phyloP scores from a whole-genome alignment of 1,140 invertebrate genomes.

The Ruditapes philippinarum region DNA sequence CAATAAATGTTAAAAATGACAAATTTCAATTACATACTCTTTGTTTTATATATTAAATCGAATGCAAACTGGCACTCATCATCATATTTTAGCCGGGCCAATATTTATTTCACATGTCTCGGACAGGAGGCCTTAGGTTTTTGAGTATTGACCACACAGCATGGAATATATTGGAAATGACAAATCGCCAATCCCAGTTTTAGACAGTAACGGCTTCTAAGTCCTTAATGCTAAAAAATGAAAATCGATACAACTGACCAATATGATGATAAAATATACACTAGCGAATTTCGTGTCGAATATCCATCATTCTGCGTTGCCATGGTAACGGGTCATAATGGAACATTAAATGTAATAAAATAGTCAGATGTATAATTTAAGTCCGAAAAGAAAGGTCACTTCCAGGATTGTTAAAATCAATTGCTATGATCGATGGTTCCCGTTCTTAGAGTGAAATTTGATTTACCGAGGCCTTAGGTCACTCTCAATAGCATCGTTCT shows the following conservation, averaged over 20 bases:
- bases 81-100: too few species aligned
- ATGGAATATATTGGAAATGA: constrained; percentile 34
- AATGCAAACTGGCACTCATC: too few species aligned
- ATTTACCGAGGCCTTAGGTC: constrained; percentile 55
- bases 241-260: constrained; percentile 67
- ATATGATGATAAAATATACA: constrained; percentile 67
- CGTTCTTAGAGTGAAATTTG: constrained; percentile 50
- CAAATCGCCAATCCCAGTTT: constrained; percentile 32
- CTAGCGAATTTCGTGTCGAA: constrained; percentile 59
- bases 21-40: too few species aligned
- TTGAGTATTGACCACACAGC: constrained; percentile 20
- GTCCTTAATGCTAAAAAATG: constrained; percentile 57
- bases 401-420: constrained; percentile 57
- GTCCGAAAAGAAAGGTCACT: constrained; percentile 63
- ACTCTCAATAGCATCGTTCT: not conserved
- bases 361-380: constrained; percentile 69
- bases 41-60: too few species aligned
- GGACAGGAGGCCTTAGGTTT: too few species aligned
- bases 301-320: constrained; percentile 66
- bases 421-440: constrained; percentile 48
- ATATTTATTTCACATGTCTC: too few species aligned
- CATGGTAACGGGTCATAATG: constrained; percentile 65
- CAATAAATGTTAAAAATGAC: too few species aligned
- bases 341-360: constrained; percentile 71
- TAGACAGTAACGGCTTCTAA: constrained; percentile 34